Evolutionary conservation across 2,113 vertebrate genomes (phyloP), one percentile per base, ranked within the genome.

Genomic region (Candoia aspera): DNA sequence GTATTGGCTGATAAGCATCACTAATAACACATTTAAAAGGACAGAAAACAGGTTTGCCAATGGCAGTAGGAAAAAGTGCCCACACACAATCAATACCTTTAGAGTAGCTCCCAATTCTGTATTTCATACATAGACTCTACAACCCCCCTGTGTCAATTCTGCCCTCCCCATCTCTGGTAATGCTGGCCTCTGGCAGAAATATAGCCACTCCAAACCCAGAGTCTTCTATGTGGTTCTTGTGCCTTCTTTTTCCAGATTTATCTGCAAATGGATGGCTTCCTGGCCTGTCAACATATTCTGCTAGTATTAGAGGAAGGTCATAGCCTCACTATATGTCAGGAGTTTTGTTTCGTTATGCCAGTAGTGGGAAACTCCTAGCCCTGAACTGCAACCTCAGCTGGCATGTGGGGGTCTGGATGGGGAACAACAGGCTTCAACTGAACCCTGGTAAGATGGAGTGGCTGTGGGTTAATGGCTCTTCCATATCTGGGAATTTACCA

Each of bases 41-140:
- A 49, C 3, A 62, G 92, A 29, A 89, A 90, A 84, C 87, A 93
- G 91, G 87, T 46, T 91, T 42, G 62, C 73, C 19, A 94, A 33
- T 1, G 3, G n/a, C 55, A 57, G 13, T 4, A 53, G 60, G 73
- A 15, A 0, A 46, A 58, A 83, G 3, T 49, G 3, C 1, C 55
- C 49, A 15, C 33, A 42, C 24, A 79, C 64, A 57, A 33, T 91
- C 33, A 62, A 62, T 49, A 4, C 58, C 58, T 86, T 33, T 8
- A 49, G 17, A 33, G 53, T 9, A 23, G n/a, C 64, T 57, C 79
- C 53, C 24, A 46, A 13, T 29, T 24, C 11, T 68, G 26, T 10
- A 57, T 73, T 91, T 86, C 53, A 79, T 58, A 58, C 15, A 29
- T 15, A 37, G 8, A 42, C 62, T 24, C 37, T 53, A 17, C 54